Percentiles rank a stretch among this genome's conserved stretches.
These are phyloP conservation scores for Gambusia affinis DNA, from an alignment of 2,113 vertebrate genomes.

Conservation along the genomic window DNA sequence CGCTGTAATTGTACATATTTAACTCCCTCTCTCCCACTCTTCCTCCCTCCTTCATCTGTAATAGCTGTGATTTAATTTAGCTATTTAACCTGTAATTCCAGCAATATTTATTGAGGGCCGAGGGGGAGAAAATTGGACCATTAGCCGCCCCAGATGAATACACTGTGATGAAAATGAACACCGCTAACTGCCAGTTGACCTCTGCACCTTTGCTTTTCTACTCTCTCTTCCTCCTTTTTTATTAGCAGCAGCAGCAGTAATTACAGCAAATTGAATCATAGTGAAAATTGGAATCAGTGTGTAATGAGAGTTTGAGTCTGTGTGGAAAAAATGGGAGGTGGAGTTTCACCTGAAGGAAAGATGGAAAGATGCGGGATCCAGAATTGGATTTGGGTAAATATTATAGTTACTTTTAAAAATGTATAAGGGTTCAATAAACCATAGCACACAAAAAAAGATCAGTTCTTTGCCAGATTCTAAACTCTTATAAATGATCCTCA, in stretches of 20 bases:
- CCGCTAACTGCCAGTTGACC: conserved; percentile 99
- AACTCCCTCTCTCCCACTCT: conserved; percentile 26
- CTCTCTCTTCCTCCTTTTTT: conserved; percentile 72
- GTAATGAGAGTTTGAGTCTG: conserved; percentile 95
- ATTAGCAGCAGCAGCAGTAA: conserved; percentile 94
- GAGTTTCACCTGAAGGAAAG: conserved; percentile 4
- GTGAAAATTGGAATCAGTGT: conserved; percentile 92
- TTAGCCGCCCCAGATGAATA: conserved; percentile 98
- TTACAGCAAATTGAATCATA: conserved; percentile 95
- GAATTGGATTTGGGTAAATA: background rate
- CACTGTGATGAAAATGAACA: conserved; percentile 99
- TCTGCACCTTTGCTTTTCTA: conserved; percentile 87
- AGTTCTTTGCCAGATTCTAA: background rate
- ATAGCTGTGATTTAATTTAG: conserved; percentile 99
- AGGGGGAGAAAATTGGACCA: conserved; percentile 97
- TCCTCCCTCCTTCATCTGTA: conserved; percentile 77
- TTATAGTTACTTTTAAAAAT: background rate
- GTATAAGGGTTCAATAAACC: background rate
- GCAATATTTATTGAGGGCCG: conserved; percentile 99
- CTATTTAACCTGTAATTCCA: conserved; percentile 99
- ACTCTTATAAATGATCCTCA: background rate
- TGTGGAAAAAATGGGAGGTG: conserved; percentile 51
- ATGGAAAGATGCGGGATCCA: background rate
- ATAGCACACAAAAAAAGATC: background rate
- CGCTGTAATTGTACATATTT: conserved; percentile 85